A percentile compares a stretch with the other conserved stretches of the same genome.
phyloP scores from a whole-genome alignment of 2,888 invertebrate species.

The Noctua pronuba region DNA sequence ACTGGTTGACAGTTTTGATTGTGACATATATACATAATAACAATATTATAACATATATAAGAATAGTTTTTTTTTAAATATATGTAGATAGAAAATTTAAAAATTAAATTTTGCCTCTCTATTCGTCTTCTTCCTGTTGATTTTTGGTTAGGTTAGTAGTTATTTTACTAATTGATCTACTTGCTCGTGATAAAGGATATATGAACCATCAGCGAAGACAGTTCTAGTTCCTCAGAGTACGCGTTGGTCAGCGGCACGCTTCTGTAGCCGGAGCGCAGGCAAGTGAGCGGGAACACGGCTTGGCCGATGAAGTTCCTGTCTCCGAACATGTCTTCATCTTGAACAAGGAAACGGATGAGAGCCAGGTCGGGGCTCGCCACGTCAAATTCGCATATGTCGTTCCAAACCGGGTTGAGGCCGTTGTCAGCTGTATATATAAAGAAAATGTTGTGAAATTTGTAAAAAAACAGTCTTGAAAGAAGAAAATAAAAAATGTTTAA shows the following conservation, averaged over 20 bases:
- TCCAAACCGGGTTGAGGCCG: slow-evolving; percentile 98
- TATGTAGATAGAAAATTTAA: slow-evolving; percentile 6
- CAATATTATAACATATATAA: not conserved
- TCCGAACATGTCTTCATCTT: slow-evolving; percentile 99
- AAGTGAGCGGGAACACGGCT: slow-evolving; percentile 96
- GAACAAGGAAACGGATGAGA: slow-evolving; percentile 95
- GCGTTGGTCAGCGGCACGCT: slow-evolving; percentile 97
- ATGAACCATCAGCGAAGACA: slow-evolving; percentile 96
- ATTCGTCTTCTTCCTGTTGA: slow-evolving; percentile 7
- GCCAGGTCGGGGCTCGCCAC: slow-evolving; percentile 96
- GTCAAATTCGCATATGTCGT: slow-evolving; percentile 95
- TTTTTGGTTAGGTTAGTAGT: slow-evolving; percentile 61
- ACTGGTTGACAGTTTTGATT: slow-evolving; percentile 3
- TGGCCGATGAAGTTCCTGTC: slow-evolving; percentile 99
- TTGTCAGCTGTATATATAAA: slow-evolving; percentile 93
- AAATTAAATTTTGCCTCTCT: slow-evolving; percentile 31
- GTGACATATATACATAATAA: not conserved
- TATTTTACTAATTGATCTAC: slow-evolving; percentile 49
- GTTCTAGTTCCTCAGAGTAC: slow-evolving; percentile 97
- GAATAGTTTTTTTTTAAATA: not conserved
- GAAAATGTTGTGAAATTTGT: not conserved
- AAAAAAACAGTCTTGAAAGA: not conserved
- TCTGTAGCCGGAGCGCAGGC: slow-evolving; percentile 96
- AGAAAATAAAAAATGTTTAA: not conserved
- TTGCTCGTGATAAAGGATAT: slow-evolving; percentile 70